Base-by-base conservation (phyloP, 2,113 vertebrate species). In the Axis porcinus region DNA sequence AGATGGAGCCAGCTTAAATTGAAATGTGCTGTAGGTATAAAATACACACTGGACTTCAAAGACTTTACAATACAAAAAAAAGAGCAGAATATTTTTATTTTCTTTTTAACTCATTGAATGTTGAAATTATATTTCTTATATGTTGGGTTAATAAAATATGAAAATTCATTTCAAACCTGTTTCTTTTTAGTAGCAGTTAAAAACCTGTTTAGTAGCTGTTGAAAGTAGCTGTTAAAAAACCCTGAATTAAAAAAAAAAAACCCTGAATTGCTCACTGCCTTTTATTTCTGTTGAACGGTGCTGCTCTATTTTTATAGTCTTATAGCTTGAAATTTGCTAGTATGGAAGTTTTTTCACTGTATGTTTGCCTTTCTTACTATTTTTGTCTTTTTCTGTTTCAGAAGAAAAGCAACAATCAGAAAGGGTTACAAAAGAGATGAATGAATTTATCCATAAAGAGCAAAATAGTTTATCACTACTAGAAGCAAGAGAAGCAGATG, bases 351-450 rank as follows among this genome's bases (percentile, higher is more conserved):
- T 94, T 82, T 94, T 89, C 40, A 58, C 94, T 95, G 55, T 86
- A 58, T 5, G 30, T 58, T 95, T 60, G 33, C 25, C 82, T 94
- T 95, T 93, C 78, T 93, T 86, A 96, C 4, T 88, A 33, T 90
- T 86, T 95, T 97, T 96, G 52, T 97, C 57, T 95, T 94, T 97
- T 96, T 98, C 43, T 98, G 89, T 97, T 96, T 82, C 99, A 99
- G 99, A 99, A 98, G 99, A 99, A 98, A 99, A 99, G 98, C 99
- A 99, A 60, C 99, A 99, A 97, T 98, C 98, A 97, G 99, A 99
- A 97, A 99, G 99, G 98, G 98, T 99, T 98, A 99, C 98, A 98
- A 99, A 99, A 99, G 99, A 99, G 97, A 99, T 99, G 98, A 99
- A 98, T 98, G 99, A 99, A 98, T 99, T 99, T 98, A 99, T 97